Evolutionary conservation across 2,797 vertebrate species (phyloP), one percentile per base, ranked within the genome.

Genomic region (Enteromius treurensis): DNA sequence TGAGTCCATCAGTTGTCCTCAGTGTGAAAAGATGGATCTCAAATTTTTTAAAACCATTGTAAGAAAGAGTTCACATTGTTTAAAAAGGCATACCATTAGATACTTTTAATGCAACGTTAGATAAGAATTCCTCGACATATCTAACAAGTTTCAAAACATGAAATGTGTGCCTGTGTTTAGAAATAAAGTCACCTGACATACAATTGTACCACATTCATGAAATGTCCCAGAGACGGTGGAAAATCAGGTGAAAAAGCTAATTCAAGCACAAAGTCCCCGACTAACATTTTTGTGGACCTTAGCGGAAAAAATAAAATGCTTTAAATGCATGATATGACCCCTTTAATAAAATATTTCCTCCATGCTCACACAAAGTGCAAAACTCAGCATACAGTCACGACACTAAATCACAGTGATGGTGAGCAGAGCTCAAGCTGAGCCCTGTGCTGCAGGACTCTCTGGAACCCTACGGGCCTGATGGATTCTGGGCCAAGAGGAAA

Each of bases 401-500:
- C 81, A 67, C 60, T 68, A 68, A 82, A 82, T 82, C 81, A 68
- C 62, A 76, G 60, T 55, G 60, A 85, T 77, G 73, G 62, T 55
- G 83, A 68, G 51, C 21, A 81, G 64, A 34, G 67, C 64, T 60
- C 26, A 75, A 69, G 51, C 65, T 77, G 65, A 77, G 74, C 93
- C 93, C 92, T 93, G 91, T 90, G 88, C 89, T 51, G 62, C 62
- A 80, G 10, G 65, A 73, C 86, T 90, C 90, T 89, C 89, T 90
- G 86, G 87, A 90, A 90, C 90, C 5, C 32, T 79, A 70, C 15
- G 45, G 34, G 58, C 17, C 58, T 73, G 69, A 58, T 85, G 40
- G 40, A 49, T 67, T 64, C 80, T 80, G 92, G 92, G 92, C 90
- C 92, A 91, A 91, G 87, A 92, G 94, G 94, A 95, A 94, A 93